Percentiles rank a stretch among this genome's conserved stretches.
These are phyloP conservation scores for Eclectus roratus DNA, from an alignment of 2,113 vertebrate genomes.

Conservation along the genomic window DNA sequence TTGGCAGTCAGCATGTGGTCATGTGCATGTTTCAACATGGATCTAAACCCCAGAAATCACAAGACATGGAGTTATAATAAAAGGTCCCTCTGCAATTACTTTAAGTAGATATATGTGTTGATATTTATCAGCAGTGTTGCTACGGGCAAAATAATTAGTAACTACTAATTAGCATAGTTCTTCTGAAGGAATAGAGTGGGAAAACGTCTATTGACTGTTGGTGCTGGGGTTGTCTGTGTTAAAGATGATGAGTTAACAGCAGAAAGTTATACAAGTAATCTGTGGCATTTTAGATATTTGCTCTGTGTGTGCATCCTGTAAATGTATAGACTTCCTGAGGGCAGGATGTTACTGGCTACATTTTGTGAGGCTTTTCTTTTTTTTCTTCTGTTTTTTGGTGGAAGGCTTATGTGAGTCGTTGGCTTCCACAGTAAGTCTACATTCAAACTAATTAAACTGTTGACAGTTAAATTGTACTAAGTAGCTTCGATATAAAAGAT, in stretches of 20 bases:
- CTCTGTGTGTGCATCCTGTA: neutral
- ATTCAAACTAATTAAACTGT: constrained; percentile 72
- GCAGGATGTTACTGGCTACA: neutral
- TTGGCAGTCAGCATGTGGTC: constrained; percentile 67
- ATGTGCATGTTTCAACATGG: constrained; percentile 62
- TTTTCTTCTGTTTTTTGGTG: neutral
- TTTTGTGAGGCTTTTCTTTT: neutral
- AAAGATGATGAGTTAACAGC: neutral
- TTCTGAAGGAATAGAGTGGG: neutral
- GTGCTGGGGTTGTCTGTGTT: neutral
- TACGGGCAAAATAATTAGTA: constrained; percentile 28
- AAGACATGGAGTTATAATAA: constrained; percentile 51
- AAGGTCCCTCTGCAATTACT: constrained; percentile 54
- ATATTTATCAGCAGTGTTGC: constrained; percentile 44
- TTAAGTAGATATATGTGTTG: constrained; percentile 62
- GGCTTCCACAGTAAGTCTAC: constrained; percentile 39
- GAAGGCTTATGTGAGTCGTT: constrained; percentile 2
- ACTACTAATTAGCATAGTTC: neutral
- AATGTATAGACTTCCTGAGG: neutral
- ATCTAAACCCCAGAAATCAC: constrained; percentile 62
- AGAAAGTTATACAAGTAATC: neutral
- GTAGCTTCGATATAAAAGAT: constrained; percentile 64
- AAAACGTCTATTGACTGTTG: neutral
- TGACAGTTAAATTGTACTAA: constrained; percentile 69
- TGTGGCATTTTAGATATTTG: neutral